Evolutionary conservation across 2,113 vertebrate species (phyloP).

Genomic region (Centropristis striata): DNA sequence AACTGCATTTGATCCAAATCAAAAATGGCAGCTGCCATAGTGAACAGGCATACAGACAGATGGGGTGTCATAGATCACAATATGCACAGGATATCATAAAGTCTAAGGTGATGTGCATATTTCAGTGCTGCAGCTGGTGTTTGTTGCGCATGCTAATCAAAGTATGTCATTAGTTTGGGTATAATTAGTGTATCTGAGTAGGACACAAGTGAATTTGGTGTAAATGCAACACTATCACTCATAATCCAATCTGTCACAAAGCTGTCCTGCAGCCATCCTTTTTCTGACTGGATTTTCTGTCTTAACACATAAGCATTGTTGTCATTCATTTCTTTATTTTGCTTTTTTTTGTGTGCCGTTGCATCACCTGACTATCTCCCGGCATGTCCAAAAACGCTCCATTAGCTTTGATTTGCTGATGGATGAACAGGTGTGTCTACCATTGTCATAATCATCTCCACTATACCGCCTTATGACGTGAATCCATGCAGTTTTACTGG

Average conservation of each 20-base stretch:
- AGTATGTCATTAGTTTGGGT: neutral
- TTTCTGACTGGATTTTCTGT: neutral
- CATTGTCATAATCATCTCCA: neutral
- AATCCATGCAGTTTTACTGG: neutral
- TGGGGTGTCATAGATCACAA: constrained; percentile 39
- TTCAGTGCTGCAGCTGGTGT: constrained; percentile 19
- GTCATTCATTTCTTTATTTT: neutral
- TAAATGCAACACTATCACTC: neutral
- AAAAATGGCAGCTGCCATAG: constrained; percentile 49
- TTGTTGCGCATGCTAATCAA: constrained; percentile 24
- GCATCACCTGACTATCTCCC: neutral
- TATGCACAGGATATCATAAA: constrained; percentile 23
- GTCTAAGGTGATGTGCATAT: neutral
- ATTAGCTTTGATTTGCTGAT: neutral
- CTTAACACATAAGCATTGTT: neutral
- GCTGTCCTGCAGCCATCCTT: neutral
- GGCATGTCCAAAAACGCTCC: neutral
- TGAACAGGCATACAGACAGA: constrained; percentile 24
- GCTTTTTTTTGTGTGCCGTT: neutral
- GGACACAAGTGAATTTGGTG: neutral
- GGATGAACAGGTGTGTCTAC: neutral
- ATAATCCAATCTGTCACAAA: constrained; percentile 5
- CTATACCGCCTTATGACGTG: neutral
- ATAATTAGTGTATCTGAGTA: constrained; percentile 1
- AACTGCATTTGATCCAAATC: constrained; percentile 61